phyloP scores from a whole-genome alignment of 2,113 vertebrate species.

The Aptenodytes patagonicus region DNA sequence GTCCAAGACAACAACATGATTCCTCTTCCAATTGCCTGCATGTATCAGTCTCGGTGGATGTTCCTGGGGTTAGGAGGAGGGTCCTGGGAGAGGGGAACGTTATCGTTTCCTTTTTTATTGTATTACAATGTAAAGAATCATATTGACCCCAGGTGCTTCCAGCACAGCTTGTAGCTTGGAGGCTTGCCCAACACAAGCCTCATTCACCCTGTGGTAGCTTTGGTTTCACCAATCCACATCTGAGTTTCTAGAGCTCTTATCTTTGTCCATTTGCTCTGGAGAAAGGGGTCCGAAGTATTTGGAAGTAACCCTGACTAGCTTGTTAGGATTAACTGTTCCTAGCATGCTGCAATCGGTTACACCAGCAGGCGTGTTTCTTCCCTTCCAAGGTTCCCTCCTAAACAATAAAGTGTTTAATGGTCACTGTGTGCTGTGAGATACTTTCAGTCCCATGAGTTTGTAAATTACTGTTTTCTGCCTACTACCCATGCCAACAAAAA shows the following conservation, averaged over 20 bases:
- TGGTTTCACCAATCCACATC: not conserved
- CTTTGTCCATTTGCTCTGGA: not conserved
- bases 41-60: not conserved
- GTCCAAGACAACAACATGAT: not conserved
- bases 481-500: not conserved
- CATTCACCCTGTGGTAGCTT: not conserved
- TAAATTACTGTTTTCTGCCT: not conserved
- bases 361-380: not conserved
- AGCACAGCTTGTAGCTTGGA: not conserved
- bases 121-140: not conserved
- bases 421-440: constrained; percentile 40
- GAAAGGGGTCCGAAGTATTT: not conserved
- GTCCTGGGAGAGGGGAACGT: not conserved
- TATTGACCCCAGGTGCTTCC: not conserved
- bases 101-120: not conserved
- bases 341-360: not conserved
- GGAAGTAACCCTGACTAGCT: not conserved
- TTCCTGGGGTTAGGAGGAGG: not conserved
- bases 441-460: not conserved
- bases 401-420: constrained; percentile 64
- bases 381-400: constrained; percentile 5
- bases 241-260: constrained; percentile 2
- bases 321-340: constrained; percentile 43
- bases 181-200: not conserved
- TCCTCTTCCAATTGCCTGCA: constrained; percentile 31